Evolutionary conservation across 53 echinoderm and acorn worm genomes (phyloP), one percentile per base, ranked within the genome.

Genomic region (Henricia sp.): DNA sequence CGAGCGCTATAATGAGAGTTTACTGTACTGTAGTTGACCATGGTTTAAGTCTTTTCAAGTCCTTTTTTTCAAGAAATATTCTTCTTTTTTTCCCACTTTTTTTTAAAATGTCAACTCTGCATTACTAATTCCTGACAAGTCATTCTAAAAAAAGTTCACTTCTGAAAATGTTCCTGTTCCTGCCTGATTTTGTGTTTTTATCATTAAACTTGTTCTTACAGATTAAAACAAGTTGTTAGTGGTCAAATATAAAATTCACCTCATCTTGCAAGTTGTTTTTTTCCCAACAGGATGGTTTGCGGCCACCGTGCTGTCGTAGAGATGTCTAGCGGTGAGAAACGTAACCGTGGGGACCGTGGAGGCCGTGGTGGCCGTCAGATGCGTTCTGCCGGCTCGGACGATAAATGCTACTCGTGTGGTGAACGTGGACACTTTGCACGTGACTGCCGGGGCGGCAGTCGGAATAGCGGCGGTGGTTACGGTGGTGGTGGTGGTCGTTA

Each of bases 351-450:
- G n/a, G 86, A 75, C 23, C 70, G 84, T 16, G 86, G 91, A 1
- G 87, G 88, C 6, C 74, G 84, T 41, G 82, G 77, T 8, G 80
- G 80, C 0, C 80, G 63, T 2, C 80, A 62, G 12, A 62, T 64
- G 8, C 77, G 75, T 33, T 51, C 59, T 17, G 66, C 44, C 20
- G 70, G 85, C 34, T 37, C 78, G 17, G 83, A 89, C 37, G 91
- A 95, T 40, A 82, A 88, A 39, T 95, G 95, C 84, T 95, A 95
- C 9, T 83, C 86, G 37, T 95, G 95, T 55, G 91, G 95, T 0
- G 78, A 93, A 9, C 52, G 67, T n/a, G 95, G 95, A 13, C 95
- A 95, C 82, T 89, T 88, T 67, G 95, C 95, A 9, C 78, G 95
- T 24, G 95, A 95, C 29, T 95, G 95, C 48, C 71, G 69, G 3